phyloP scores from a whole-genome alignment of 2,888 invertebrate species.

The Melipona beecheii region DNA sequence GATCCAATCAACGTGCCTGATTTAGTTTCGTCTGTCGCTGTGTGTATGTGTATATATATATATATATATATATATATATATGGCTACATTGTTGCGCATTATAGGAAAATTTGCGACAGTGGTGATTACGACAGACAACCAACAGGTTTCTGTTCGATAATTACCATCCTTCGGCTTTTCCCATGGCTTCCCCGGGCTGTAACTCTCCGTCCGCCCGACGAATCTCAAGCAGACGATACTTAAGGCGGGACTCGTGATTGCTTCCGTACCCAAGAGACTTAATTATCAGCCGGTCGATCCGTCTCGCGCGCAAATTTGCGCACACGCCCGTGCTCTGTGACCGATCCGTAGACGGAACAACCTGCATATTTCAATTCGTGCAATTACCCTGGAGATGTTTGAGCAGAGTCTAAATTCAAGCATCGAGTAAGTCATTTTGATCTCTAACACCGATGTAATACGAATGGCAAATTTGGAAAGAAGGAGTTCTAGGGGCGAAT shows the following conservation, averaged over 20 bases:
- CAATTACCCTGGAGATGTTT: constrained; percentile 55
- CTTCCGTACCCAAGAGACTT: constrained; percentile 46
- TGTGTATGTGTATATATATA: no score
- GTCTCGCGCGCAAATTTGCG: constrained; percentile 28
- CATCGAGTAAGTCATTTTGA: neutral
- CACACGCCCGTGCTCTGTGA: constrained; percentile 32
- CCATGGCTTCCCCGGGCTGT: neutral
- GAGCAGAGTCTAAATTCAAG: neutral
- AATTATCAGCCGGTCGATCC: constrained; percentile 43
- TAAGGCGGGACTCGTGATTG: constrained; percentile 24
- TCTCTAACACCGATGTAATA: no score
- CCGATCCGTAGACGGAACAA: constrained; percentile 29
- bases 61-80: no score
- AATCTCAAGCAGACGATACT: constrained; percentile 18
- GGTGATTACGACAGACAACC: neutral
- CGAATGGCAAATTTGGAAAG: no score
- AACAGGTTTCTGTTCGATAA: neutral
- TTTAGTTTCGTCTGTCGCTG: constrained; percentile 6
- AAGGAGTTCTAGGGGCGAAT: no score
- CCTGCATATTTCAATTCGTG: constrained; percentile 59
- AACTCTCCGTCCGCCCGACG: neutral
- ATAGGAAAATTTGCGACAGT: no score
- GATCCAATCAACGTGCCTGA: constrained; percentile 7
- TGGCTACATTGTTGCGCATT: neutral
- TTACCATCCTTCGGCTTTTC: constrained; percentile 1